Percentiles rank a stretch among this genome's conserved stretches.
Conservation (phyloP, 2,797 vertebrate species). For the Pteronotus mesoamericanus region DNA sequence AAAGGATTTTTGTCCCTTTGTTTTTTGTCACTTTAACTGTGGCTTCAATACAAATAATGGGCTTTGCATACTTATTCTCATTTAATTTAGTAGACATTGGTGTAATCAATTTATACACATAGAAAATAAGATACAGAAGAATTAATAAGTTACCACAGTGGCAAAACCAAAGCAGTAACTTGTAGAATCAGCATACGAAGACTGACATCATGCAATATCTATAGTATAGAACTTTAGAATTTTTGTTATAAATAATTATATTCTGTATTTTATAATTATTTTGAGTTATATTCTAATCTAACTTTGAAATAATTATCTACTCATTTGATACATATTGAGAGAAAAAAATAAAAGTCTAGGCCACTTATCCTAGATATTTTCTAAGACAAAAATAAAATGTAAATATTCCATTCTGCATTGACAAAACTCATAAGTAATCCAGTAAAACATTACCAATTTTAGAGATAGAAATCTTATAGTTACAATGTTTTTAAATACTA, state of each 20-base stretch:
- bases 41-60: not conserved
- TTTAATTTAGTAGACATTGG: not conserved
- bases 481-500: not conserved
- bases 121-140: not conserved
- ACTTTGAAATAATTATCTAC: not conserved
- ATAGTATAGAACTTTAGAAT: not conserved
- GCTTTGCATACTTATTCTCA: not conserved
- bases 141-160: not conserved
- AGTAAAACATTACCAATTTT: not conserved
- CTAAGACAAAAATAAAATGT: not conserved
- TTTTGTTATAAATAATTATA: not conserved
- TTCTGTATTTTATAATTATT: not conserved
- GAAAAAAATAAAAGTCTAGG: not conserved
- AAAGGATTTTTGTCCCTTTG: not conserved
- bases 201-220: not conserved
- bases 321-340: not conserved
- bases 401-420: not conserved
- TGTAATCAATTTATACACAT: not conserved
- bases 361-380: not conserved
- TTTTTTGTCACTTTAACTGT: not conserved
- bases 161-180: not conserved
- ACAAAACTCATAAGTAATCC: not conserved
- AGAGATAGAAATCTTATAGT: not conserved
- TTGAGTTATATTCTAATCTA: not conserved
- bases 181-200: not conserved